A percentile compares a stretch with the other conserved stretches of the same genome.
phyloP scores from a whole-genome alignment of 2,113 vertebrate genomes.

The Merops nubicus region DNA sequence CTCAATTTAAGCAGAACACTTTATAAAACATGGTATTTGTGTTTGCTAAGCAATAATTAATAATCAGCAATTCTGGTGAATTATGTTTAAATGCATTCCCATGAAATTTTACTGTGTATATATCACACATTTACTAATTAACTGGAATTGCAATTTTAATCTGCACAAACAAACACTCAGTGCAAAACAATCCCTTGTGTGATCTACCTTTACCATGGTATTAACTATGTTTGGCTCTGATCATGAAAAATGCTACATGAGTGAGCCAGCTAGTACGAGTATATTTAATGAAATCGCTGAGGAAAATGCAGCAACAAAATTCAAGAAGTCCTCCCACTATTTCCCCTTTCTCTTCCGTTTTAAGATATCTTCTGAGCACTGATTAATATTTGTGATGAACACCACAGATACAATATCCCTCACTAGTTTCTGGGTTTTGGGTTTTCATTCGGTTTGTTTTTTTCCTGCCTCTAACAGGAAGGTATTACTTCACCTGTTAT shows the following conservation, averaged over 20 bases:
- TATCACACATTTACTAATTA: slow-evolving; percentile 6
- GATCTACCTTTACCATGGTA: background rate
- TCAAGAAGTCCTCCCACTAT: accelerated
- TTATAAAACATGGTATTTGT: background rate
- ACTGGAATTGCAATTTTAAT: background rate
- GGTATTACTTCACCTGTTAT: background rate
- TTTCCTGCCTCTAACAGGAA: background rate
- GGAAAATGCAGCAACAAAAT: background rate
- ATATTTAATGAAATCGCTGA: accelerated
- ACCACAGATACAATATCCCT: background rate
- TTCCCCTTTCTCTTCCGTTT: background rate
- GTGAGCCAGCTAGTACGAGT: background rate
- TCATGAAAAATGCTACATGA: background rate
- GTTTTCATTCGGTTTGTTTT: background rate
- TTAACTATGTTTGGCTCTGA: background rate
- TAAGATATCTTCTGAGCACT: background rate
- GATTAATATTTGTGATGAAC: background rate
- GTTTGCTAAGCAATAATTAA: slow-evolving; percentile 37
- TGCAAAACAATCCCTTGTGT: background rate
- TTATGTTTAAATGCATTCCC: background rate
- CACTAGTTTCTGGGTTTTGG: background rate
- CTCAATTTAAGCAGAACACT: background rate
- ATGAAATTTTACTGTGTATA: background rate
- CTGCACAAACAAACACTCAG: background rate
- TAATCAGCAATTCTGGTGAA: background rate